Conservation (phyloP, 2,797 vertebrate species). For the Arrhamphus sclerolepis region DNA sequence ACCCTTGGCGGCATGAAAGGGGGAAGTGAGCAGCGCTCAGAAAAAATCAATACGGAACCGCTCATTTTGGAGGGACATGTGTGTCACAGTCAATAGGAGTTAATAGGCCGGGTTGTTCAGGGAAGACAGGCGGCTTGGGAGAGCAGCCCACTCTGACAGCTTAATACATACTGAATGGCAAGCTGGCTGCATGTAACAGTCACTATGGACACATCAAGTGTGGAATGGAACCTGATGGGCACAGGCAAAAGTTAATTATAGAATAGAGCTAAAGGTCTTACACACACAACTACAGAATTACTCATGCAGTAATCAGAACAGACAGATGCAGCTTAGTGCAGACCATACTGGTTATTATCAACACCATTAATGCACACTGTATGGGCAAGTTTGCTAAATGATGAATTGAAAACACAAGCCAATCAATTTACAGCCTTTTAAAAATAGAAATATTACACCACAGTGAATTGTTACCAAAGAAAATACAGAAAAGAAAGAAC, state of each 20-base stretch:
- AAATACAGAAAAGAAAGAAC: too few species aligned
- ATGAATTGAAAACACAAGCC: not conserved
- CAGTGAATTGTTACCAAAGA: too few species aligned
- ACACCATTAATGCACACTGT: constrained; percentile 25
- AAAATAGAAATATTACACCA: too few species aligned
- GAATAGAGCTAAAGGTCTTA: constrained; percentile 76
- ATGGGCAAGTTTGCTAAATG: constrained; percentile 34
- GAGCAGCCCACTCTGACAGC: constrained; percentile 80
- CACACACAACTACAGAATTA: constrained; percentile 72
- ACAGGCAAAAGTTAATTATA: constrained; percentile 82
- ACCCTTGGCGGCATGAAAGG: constrained; percentile 88
- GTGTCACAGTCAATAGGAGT: constrained; percentile 99
- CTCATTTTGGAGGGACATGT: constrained; percentile 98
- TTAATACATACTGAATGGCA: constrained; percentile 86
- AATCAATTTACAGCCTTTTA: too few species aligned
- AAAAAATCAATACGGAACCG: constrained; percentile 98
- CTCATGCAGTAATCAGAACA: constrained; percentile 71
- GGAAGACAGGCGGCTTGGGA: constrained; percentile 87
- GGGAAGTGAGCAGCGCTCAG: constrained; percentile 95
- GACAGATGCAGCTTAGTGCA: constrained; percentile 47
- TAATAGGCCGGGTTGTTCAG: constrained; percentile 96
- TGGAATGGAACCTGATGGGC: constrained; percentile 75
- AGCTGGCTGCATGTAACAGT: constrained; percentile 73
- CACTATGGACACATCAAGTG: constrained; percentile 75
- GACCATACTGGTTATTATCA: constrained; percentile 25